Evolutionary conservation across 30 jellyfish, hydroid and myxozoan genomes (phyloP), one percentile per base, ranked within the genome.

Genomic region (Hydractinia symbiolongicarpus): DNA sequence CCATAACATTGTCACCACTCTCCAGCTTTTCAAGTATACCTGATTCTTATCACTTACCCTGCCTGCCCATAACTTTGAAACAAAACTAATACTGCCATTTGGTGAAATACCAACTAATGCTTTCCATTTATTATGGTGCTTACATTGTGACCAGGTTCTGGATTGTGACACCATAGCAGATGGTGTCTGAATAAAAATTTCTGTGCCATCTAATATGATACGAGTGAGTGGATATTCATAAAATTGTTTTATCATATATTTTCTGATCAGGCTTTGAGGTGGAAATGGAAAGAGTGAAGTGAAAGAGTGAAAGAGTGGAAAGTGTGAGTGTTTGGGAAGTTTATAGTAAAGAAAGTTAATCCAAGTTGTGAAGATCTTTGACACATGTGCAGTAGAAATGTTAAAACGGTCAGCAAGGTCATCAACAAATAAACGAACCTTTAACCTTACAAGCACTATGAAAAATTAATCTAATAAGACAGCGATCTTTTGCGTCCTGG

Each of bases 391-490:
- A 74, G 20, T 62, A 57, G 86, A 83, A 51, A 75, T 83, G 30
- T 81, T 73, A 73, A 83, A 83, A 51, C 86, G 52, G 86, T 83
- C 91, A 58, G 86, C 91, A 67, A 83, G 79, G 72, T 83, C 86
- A 72, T 56, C 76, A 76, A 83, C n/a, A 77, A 83, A 83, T 58
- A 83, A 53, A 53, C 86, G 86, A 83, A 83, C 91, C 72, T 70
- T 83, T 55, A 83, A 71, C 20, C 91, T 64, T 81, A 83, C 66
- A 81, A 75, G 54, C 15, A 73, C 86, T 8, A 67, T 16, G 16
- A 67, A 51, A 51, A 75, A 73, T 52, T 61, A 86, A 70, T 82
- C 78, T 19, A 72, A 56, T 10, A 56, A 7, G 75, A 30, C 44
- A 30, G 44, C 2, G 44, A 30, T 30, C 44, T 30, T 30, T 30